These are phyloP conservation scores for Enteromius radiatus DNA, from an alignment of 2,797 vertebrate species.

Conservation along the genomic window DNA sequence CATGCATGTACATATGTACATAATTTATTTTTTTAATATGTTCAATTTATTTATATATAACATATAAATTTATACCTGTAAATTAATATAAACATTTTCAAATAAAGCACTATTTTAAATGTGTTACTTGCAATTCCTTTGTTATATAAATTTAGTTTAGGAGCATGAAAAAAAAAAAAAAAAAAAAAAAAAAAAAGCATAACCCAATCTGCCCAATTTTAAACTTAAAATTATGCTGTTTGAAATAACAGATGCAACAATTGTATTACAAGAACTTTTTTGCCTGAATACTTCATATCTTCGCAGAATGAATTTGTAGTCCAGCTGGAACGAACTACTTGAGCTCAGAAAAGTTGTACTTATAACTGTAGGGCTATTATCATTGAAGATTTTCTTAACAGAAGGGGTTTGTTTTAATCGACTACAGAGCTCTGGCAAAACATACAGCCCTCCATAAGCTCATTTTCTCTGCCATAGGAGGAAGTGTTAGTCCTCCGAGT, in stretches of 20 bases:
- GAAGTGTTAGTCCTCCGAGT: constrained; percentile 7
- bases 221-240: neutral
- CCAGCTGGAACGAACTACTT: neutral
- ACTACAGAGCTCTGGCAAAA: neutral
- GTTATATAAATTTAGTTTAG: neutral
- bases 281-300: neutral
- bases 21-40: too few species aligned
- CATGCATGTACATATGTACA: too few species aligned
- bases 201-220: neutral
- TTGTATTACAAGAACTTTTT: neutral
- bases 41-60: too few species aligned
- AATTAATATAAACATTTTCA: too few species aligned
- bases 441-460: constrained; percentile 11
- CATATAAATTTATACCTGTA: too few species aligned
- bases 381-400: constrained; percentile 1
- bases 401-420: neutral
- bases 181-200: neutral
- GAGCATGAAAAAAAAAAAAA: neutral
- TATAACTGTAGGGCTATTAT: neutral
- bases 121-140: neutral
- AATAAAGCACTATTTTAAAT: too few species aligned
- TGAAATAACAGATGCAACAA: neutral
- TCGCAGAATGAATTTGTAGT: neutral
- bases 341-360: neutral
- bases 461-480: constrained; percentile 9